Conservation (phyloP, 2,797 vertebrate genomes). For the Prionace glauca region DNA sequence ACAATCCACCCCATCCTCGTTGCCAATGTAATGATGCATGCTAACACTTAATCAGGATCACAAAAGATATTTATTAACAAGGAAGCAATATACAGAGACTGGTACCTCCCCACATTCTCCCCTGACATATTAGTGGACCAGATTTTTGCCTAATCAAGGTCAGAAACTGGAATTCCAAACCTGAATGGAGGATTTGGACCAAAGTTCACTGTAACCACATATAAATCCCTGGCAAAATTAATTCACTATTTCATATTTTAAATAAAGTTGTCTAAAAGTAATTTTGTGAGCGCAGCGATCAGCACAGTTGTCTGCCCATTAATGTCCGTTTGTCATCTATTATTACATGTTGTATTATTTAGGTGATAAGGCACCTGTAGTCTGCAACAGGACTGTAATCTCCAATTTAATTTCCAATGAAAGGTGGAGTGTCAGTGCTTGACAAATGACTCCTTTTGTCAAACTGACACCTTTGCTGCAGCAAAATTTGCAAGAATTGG, state of each 20-base stretch:
- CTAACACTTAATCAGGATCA: too few species aligned
- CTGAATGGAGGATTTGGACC: too few species aligned
- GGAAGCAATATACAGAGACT: too few species aligned
- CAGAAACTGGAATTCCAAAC: too few species aligned
- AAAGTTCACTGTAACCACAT: background rate
- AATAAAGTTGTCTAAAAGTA: conserved; percentile 46
- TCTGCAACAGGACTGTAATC: conserved; percentile 41
- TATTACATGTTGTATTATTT: conserved; percentile 45
- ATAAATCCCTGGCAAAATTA: conserved; percentile 32
- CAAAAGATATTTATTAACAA: too few species aligned
- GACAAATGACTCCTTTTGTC: conserved; percentile 54
- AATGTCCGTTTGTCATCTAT: conserved; percentile 45
- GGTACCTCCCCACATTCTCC: too few species aligned
- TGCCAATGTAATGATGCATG: too few species aligned
- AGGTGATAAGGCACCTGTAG: conserved; percentile 44
- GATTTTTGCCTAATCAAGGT: too few species aligned
- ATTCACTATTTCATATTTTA: conserved; percentile 39
- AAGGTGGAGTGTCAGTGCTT: conserved; percentile 42
- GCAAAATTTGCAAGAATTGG: conserved; percentile 43
- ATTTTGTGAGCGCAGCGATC: background rate
- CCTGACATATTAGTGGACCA: too few species aligned
- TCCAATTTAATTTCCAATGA: conserved; percentile 47
- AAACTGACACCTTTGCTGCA: conserved; percentile 46
- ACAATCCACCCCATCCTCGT: too few species aligned
- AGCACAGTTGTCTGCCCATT: conserved; percentile 33